phyloP scores from a whole-genome alignment of 2,113 vertebrate species.

The Pterocles burchelli region DNA sequence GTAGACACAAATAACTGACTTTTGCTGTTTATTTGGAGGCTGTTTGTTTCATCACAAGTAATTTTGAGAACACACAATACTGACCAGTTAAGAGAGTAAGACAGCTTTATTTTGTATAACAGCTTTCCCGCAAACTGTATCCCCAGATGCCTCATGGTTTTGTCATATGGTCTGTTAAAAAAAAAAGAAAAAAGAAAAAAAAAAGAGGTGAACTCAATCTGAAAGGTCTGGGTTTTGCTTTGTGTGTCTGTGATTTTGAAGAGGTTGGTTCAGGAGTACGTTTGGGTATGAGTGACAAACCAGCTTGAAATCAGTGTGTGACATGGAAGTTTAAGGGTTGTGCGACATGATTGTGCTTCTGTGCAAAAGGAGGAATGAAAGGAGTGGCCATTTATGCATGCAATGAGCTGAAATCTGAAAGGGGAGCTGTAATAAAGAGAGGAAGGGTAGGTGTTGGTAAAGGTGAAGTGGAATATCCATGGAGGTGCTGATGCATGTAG shows the following conservation, averaged over 20 bases:
- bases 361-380: neutral
- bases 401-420: neutral
- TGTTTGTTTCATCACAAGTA: conserved; percentile 6
- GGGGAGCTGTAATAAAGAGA: neutral
- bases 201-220: neutral
- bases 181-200: neutral
- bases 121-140: neutral
- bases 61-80: neutral
- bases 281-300: neutral
- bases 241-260: neutral
- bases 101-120: conserved; percentile 53
- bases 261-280: neutral
- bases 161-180: neutral
- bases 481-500: neutral
- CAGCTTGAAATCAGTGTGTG: neutral
- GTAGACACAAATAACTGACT: neutral
- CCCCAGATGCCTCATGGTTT: neutral
- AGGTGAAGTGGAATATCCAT: neutral
- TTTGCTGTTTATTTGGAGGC: conserved; percentile 9
- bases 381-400: neutral
- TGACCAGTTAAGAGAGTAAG: neutral
- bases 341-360: neutral
- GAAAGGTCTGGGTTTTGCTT: neutral
- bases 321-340: neutral
- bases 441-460: neutral